Evolutionary conservation across 35 echinoderm and acorn worm species (phyloP), one percentile per base, ranked within the genome.

Genomic region (Heliocidaris tuberculata): DNA sequence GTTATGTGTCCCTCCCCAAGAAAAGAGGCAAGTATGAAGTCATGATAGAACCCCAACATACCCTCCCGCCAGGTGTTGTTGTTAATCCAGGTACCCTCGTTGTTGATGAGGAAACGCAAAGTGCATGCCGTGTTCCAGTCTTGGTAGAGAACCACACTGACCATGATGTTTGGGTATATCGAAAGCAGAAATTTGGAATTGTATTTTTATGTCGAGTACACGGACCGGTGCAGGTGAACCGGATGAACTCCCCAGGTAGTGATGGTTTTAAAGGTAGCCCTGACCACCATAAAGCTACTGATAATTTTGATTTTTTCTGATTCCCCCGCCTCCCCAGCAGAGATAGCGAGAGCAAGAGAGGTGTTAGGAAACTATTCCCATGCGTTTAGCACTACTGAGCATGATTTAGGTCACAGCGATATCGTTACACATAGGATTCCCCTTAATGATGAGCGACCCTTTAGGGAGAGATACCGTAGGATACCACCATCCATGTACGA

Each of bases 131-230:
- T 32, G 31, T 86, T 32, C 85, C 85, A 30, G 85, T 86, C 10
- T 86, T 86, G 85, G 85, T 86, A 86, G 85, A 86, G 17, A 86
- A 86, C 21, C 85, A 86, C 31, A 86, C 85, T 30, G 85, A 86
- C 85, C 8, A 0, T 32, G 27, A 27, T 86, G 31, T 86, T 17
- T 86, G 85, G 85, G 7, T 86, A 32, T 86, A 86, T 86, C 85
- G 85, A 86, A 86, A 17, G 85, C 85, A 86, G 85, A 86, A 86
- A 17, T 86, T 86, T 7, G 85, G 85, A 86, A 86, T 86, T 27
- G 85, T 86, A 27, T 32, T 15, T 27, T 86, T 86, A 32, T 86
- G 85, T 17, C 24, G 9, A 32, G 85, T 86, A 7, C 85, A 86
- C 10, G 85, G 85, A 32, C 27, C 4, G 31, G 85, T 86, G 85